Percentiles rank a stretch among this genome's conserved stretches.
Evolutionary conservation across 2,113 vertebrate species (phyloP).

Genomic region (Mastomys coucha): DNA sequence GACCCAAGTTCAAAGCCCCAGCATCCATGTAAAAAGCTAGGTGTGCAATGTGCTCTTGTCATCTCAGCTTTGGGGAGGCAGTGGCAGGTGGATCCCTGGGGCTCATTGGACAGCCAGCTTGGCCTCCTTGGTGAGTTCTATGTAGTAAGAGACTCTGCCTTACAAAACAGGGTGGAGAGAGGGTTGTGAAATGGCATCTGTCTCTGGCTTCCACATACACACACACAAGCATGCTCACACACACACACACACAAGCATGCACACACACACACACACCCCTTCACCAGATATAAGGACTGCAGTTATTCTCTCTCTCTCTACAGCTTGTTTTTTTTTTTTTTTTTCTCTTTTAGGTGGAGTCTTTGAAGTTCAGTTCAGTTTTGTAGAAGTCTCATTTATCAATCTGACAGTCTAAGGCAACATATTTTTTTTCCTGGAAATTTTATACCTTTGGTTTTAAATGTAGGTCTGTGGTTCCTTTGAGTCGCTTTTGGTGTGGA

Average conservation of each 20-base stretch:
- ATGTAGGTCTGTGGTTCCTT: background rate
- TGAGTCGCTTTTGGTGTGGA: background rate
- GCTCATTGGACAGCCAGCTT: background rate
- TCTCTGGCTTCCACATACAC: background rate
- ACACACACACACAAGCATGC: background rate
- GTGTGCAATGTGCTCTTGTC: background rate
- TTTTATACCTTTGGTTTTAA: background rate
- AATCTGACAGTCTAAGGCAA: background rate
- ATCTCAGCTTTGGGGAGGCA: background rate
- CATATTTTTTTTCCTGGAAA: background rate
- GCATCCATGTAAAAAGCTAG: background rate
- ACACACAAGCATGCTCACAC: background rate
- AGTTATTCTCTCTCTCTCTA: background rate
- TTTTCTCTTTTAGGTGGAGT: background rate
- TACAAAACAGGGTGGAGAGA: background rate
- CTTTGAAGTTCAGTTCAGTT: background rate
- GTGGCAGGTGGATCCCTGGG: background rate
- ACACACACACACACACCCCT: background rate
- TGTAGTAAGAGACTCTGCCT: background rate
- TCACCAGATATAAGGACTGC: background rate
- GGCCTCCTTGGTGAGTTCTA: background rate
- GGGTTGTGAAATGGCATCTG: background rate
- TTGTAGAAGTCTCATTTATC: background rate
- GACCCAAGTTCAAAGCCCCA: background rate
- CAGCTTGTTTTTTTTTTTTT: background rate